Conservation (phyloP, 2,797 vertebrate genomes). For the Chloroceryle inda region DNA sequence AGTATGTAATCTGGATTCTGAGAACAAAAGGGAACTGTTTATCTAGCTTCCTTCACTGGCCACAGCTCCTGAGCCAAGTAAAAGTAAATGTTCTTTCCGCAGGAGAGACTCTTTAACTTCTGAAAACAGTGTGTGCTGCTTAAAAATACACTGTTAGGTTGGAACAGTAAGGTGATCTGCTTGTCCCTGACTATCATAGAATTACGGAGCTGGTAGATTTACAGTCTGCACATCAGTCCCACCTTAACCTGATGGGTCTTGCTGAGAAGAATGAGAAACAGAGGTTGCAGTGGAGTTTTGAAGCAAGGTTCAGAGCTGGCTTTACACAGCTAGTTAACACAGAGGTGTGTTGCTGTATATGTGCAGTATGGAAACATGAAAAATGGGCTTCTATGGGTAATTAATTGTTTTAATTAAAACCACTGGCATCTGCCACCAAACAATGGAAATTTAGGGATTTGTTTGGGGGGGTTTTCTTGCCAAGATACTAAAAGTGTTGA, state of each 20-base stretch:
- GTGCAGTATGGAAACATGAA: not conserved
- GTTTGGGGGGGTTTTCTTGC: not conserved
- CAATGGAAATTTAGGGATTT: not conserved
- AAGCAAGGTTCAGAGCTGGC: not conserved
- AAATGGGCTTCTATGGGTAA: not conserved
- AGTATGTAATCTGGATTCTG: constrained; percentile 6
- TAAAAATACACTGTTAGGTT: not conserved
- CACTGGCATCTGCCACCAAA: not conserved
- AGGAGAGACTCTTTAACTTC: not conserved
- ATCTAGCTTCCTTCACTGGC: constrained; percentile 14
- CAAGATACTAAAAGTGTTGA: not conserved
- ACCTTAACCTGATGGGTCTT: not conserved
- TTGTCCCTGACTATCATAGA: not conserved
- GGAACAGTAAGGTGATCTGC: not conserved
- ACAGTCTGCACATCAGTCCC: not conserved
- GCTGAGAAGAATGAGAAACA: not conserved
- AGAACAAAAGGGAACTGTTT: constrained; percentile 35
- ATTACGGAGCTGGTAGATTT: not conserved
- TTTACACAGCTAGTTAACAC: not conserved
- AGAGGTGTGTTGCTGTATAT: not conserved
- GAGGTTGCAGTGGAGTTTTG: not conserved
- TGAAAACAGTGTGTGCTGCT: not conserved
- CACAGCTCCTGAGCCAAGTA: not conserved
- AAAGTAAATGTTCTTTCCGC: constrained; percentile 1
- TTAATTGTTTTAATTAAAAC: not conserved